A percentile compares a stretch with the other conserved stretches of the same genome.
phyloP scores from a whole-genome alignment of 2,888 invertebrate species.

The Marasmarcha lunaedactyla region DNA sequence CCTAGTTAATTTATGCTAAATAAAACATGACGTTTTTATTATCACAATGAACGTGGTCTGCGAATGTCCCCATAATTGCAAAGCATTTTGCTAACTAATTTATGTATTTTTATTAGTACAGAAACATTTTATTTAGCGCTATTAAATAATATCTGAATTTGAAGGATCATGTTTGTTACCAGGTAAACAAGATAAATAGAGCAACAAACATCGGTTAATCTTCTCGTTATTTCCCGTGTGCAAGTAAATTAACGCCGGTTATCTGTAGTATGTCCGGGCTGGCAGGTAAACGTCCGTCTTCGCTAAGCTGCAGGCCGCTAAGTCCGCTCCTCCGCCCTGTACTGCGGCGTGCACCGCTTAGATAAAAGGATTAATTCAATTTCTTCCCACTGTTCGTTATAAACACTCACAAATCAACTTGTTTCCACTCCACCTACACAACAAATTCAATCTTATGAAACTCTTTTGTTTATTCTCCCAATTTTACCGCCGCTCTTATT shows the following conservation, averaged over 20 bases:
- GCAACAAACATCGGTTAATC: too few relatives aligned
- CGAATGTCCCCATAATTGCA: not conserved
- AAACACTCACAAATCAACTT: slow-evolving; percentile 19
- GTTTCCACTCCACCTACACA: slow-evolving; percentile 7
- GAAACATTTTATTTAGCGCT: too few relatives aligned
- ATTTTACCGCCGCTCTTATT: too few relatives aligned
- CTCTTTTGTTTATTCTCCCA: too few relatives aligned
- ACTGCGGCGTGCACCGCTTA: slow-evolving; percentile 41
- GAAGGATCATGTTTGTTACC: not conserved
- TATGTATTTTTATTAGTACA: too few relatives aligned
- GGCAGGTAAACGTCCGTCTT: too few relatives aligned
- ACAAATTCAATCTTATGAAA: not conserved
- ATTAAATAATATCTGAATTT: not conserved
- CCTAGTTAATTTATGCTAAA: slow-evolving; percentile 14
- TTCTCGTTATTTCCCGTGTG: too few relatives aligned
- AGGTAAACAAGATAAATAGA: slow-evolving; percentile 3
- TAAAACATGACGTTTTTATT: not conserved
- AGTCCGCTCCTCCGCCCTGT: not conserved
- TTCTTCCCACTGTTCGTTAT: slow-evolving; percentile 22
- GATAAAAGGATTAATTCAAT: slow-evolving; percentile 57
- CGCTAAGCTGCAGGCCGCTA: slow-evolving; percentile 3
- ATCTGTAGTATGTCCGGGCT: too few relatives aligned
- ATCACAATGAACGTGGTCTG: not conserved
- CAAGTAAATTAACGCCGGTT: too few relatives aligned
- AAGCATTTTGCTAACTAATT: not conserved